Conservation (phyloP, 2,797 vertebrate genomes). For the Megaceryle alcyon region DNA sequence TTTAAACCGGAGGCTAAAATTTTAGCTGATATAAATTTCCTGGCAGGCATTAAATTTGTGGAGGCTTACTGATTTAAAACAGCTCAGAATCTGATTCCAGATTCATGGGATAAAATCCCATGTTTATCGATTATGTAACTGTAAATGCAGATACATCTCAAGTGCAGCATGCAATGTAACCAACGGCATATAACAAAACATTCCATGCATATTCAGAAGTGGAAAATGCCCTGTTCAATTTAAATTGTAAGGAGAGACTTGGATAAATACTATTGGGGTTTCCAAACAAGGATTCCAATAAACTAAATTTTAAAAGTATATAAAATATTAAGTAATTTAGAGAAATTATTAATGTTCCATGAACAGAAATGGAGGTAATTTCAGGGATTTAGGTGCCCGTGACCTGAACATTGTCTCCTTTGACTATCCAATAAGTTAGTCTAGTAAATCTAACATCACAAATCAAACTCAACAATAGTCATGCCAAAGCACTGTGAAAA, state of each 20-base stretch:
- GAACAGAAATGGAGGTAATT: neutral
- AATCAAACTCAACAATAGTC: neutral
- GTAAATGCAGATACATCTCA: slow-evolving; percentile 4
- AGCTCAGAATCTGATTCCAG: neutral
- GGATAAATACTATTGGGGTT: neutral
- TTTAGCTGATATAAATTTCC: slow-evolving; percentile 7
- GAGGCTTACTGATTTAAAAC: slow-evolving; percentile 11
- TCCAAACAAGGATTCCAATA: neutral
- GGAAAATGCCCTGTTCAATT: neutral
- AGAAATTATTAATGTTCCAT: neutral
- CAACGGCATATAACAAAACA: neutral
- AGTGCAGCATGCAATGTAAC: neutral
- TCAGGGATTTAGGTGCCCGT: neutral
- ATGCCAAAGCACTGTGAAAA: neutral
- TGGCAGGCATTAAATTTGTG: slow-evolving; percentile 29
- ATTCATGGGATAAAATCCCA: neutral
- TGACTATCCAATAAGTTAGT: neutral
- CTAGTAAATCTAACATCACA: neutral
- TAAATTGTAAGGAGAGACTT: neutral
- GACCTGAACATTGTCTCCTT: neutral
- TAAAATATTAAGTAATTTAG: neutral
- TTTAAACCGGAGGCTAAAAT: slow-evolving; percentile 10
- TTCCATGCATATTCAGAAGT: neutral
- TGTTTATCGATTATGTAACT: slow-evolving; percentile 50
- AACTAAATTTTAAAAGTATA: neutral